Evolutionary conservation across 2,888 invertebrate genomes (phyloP).

Genomic region (Stegophylla sp.): DNA sequence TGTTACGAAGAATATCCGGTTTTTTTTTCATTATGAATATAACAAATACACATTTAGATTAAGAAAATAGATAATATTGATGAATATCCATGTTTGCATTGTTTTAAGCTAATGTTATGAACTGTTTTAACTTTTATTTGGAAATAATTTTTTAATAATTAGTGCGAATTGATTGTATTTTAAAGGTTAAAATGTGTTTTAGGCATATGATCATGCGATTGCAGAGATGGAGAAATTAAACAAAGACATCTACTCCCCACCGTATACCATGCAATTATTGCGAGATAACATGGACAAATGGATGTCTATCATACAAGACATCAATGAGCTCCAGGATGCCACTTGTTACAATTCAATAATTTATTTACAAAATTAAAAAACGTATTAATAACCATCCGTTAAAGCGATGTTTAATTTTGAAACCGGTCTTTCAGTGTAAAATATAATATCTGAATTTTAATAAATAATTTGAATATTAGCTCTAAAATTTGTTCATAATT

Average conservation of each 20-base stretch:
- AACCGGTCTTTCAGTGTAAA: constrained; percentile 26
- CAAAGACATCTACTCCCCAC: constrained; percentile 99
- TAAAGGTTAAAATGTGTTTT: constrained; percentile 61
- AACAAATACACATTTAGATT: background rate
- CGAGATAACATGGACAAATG: constrained; percentile 92
- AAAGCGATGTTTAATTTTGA: constrained; percentile 36
- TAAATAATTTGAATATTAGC: too few relatives aligned
- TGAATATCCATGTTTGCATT: too few relatives aligned
- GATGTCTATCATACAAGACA: constrained; percentile 94
- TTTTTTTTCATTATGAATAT: too few relatives aligned
- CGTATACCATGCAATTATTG: constrained; percentile 99
- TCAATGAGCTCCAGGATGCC: constrained; percentile 94
- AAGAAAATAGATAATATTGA: too few relatives aligned
- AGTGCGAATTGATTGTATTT: constrained; percentile 61
- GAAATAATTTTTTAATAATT: background rate
- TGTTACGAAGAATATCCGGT: too few relatives aligned
- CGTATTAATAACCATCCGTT: constrained; percentile 53
- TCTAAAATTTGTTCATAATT: too few relatives aligned
- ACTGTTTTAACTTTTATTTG: background rate
- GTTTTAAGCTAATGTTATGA: constrained; percentile 10
- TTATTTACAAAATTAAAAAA: constrained; percentile 51
- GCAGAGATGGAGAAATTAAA: constrained; percentile 99
- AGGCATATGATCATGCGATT: constrained; percentile 99
- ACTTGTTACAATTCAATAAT: constrained; percentile 81
- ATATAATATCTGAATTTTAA: constrained; percentile 14